Evolutionary conservation across 2,113 vertebrate genomes (phyloP), one percentile per base, ranked within the genome.

Genomic region (Forbesichthys agassizii): DNA sequence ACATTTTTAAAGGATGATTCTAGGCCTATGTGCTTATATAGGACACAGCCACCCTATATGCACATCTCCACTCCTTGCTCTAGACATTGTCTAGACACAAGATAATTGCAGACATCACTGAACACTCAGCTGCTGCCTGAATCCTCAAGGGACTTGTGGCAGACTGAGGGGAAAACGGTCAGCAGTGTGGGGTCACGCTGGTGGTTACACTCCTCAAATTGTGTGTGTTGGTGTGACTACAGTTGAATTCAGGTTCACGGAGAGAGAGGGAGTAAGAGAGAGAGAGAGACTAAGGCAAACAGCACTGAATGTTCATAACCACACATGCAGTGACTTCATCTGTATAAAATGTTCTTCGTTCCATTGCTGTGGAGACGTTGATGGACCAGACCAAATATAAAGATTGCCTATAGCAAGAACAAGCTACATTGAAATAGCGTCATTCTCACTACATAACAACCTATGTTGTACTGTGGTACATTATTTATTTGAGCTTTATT

Each of bases 21-120:
- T 47, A 11, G 81, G 74, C 75, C 80, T 84, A 62, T 82, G 84
- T 77, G 74, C 69, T 66, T 66, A 59, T 48, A 63, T n/a, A 71
- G 77, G 77, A 67, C 10, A 20, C 61, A 54, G 72, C 75, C 76
- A 73, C 79, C 74, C 73, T 69, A 64, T 73, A 69, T 57, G 73
- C 74, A 74, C 63, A 83, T 88, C 86, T 81, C 78, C 84, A 82
- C 88, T 91, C 92, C 92, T 93, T 94, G 89, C 91, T 90, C 93
- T 93, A 96, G 95, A 96, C 95, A 94, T 89, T 93, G 96, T 98
- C 96, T 97, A 98, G 96, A 97, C 95, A 79, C 82, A 82, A 88
- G 79, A 94, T 95, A 95, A 96, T 96, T 97, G 95, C 94, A 94
- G 95, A 93, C 93, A 95, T 91, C 93, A 92, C 88, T 78, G 92